A percentile compares a stretch with the other conserved stretches of the same genome.
phyloP scores from a whole-genome alignment of 1,140 invertebrate genomes.

The Bombyx mori region DNA sequence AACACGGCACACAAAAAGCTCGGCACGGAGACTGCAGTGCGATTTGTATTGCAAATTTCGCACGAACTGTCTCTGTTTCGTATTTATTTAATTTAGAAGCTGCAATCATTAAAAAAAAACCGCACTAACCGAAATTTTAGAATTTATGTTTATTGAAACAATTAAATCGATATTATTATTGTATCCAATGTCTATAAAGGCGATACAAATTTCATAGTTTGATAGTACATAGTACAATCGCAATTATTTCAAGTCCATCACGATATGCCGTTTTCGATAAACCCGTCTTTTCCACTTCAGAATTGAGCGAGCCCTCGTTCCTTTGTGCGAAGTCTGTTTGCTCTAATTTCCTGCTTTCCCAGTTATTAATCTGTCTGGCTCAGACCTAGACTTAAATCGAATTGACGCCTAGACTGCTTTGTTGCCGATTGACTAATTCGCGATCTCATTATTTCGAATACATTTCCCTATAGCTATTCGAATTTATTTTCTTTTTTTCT shows the following conservation, averaged over 20 bases:
- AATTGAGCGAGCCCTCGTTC: conserved; percentile 21
- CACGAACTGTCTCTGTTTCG: conserved; percentile 22
- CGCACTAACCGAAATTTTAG: no score
- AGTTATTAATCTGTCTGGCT: conserved; percentile 25
- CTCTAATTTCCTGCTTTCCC: conserved; percentile 31
- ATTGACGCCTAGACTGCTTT: neutral
- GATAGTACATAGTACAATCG: conserved; percentile 2
- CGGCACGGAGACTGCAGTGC: conserved; percentile 68
- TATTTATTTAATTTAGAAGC: neutral
- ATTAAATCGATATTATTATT: no score
- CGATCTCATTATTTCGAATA: neutral
- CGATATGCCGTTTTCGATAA: conserved; percentile 7
- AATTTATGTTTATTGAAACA: no score
- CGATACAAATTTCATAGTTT: conserved; percentile 3
- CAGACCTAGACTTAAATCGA: conserved; percentile 19
- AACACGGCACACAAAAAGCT: conserved; percentile 62
- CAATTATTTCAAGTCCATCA: no score
- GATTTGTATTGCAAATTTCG: conserved; percentile 67
- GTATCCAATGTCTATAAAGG: conserved; percentile 5
- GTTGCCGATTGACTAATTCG: neutral
- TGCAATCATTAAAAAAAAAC: neutral
- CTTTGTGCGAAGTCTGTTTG: conserved; percentile 36
- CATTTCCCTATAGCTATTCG: neutral
- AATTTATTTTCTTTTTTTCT: neutral
- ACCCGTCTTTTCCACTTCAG: conserved; percentile 10